Evolutionary conservation across 2,888 invertebrate species (phyloP), one percentile per base, ranked within the genome.

Genomic region (Strigamia maritima): DNA sequence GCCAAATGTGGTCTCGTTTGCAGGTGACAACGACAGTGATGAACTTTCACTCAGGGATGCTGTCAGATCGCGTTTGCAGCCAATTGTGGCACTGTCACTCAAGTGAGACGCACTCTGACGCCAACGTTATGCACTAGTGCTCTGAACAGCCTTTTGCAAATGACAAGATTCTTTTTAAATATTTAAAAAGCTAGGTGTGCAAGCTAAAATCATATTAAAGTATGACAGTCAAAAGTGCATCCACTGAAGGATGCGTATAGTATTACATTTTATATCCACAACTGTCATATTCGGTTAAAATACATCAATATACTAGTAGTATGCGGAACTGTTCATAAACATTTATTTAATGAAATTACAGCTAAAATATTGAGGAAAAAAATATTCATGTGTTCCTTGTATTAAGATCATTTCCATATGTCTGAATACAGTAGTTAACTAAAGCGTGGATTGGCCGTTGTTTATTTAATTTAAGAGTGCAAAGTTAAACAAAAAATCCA

Each of bases 1-100:
- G 70, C 70, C 70, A 70, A 70, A 70, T 70, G 70, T 70, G 70
- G 70, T 70, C 70, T 70, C 70, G 70, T 70, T 70, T 70, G 70
- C 70, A 70, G 70, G 70, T 70, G 70, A 70, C 70, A 70, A 70
- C 70, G 70, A 70, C 70, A 70, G 70, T 70, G 70, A 70, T 70
- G 70, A 70, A 70, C 70, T 70, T 70, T 70, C 70, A 70, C 70
- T 70, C 70, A 70, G 70, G 70, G 70, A 70, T 70, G 70, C 70
- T 70, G 70, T 70, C 70, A 70, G 70, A 70, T 70, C 70, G 70
- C 70, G 70, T 70, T 70, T 70, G 70, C 70, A 70, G 70, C 70
- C 70, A 70, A 70, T 70, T 70, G 70, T 70, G 70, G 28, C 70
- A 26, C 70, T 70, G 70, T 70, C 70, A 70, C 70, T 70, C 70